Conservation (phyloP, 2,888 invertebrate genomes). For the Merodon equestris region DNA sequence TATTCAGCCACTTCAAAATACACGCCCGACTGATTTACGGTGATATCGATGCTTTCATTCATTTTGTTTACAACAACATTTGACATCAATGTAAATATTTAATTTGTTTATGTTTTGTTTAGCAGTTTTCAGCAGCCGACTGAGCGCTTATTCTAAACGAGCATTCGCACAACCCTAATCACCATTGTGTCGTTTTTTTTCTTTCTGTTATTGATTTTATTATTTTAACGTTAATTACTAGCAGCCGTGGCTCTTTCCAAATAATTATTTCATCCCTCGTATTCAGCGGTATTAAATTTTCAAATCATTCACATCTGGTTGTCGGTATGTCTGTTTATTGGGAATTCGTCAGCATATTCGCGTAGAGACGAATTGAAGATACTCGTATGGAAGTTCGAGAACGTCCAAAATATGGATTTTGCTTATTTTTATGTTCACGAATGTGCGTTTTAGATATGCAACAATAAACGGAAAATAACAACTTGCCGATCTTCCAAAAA, state of each 20-base stretch:
- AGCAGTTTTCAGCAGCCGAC: not conserved
- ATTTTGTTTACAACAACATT: constrained; percentile 38
- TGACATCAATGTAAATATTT: constrained; percentile 58
- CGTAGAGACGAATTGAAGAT: too few species aligned
- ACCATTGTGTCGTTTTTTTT: constrained; percentile 6
- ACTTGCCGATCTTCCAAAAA: too few species aligned
- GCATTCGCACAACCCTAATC: constrained; percentile 13
- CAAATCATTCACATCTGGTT: constrained; percentile 37
- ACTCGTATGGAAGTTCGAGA: too few species aligned
- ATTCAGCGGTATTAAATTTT: constrained; percentile 26
- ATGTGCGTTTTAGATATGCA: too few species aligned
- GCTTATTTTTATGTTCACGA: too few species aligned
- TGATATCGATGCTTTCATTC: constrained; percentile 41
- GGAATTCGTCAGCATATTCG: constrained; percentile 5
- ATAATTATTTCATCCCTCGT: constrained; percentile 23
- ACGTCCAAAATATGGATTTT: too few species aligned
- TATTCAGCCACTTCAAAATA: constrained; percentile 2
- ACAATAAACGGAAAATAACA: too few species aligned
- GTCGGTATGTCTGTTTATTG: constrained; percentile 5
- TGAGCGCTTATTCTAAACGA: not conserved
- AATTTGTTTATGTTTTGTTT: constrained; percentile 30
- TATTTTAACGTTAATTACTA: constrained; percentile 36
- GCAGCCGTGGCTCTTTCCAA: constrained; percentile 19
- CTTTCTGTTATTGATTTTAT: not conserved
- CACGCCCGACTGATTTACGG: constrained; percentile 32